These are phyloP conservation scores for Thamnophis elegans DNA, from an alignment of 2,797 vertebrate species.

Conservation along the genomic window DNA sequence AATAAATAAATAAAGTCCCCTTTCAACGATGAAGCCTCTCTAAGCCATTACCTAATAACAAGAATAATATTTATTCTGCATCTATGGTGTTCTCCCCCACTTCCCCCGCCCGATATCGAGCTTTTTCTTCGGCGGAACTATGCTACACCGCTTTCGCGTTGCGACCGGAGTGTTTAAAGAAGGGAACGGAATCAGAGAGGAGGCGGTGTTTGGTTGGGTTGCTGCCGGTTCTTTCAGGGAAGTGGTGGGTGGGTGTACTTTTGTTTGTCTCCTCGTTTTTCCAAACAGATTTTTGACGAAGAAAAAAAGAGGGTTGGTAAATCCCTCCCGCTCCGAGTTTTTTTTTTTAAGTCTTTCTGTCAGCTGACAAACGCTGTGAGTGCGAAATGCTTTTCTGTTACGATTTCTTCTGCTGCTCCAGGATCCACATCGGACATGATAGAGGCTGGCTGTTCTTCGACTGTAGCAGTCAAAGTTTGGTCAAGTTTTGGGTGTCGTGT, in stretches of 20 bases:
- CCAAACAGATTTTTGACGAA: not conserved
- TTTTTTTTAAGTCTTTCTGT: not conserved
- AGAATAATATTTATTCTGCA: not conserved
- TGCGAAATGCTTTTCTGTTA: not conserved
- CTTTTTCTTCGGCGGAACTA: slow-evolving; percentile 37
- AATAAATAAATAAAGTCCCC: too few species aligned
- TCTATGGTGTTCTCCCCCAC: not conserved
- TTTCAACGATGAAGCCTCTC: not conserved
- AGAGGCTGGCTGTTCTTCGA: not conserved
- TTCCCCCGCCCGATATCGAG: not conserved
- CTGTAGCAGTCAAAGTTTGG: not conserved
- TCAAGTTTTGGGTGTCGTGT: not conserved
- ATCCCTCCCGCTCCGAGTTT: not conserved
- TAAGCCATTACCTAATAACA: not conserved
- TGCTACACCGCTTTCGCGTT: not conserved
- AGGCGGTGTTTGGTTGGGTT: not conserved
- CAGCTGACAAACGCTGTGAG: not conserved
- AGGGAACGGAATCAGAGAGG: not conserved
- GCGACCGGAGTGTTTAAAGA: not conserved
- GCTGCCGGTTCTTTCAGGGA: not conserved
- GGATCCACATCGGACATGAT: not conserved
- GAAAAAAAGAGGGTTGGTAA: not conserved
- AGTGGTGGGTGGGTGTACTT: not conserved
- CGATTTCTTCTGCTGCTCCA: not conserved
- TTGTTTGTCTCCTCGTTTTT: not conserved